Evolutionary conservation across 2,113 vertebrate genomes (phyloP).

Genomic region (Prolemur simus): DNA sequence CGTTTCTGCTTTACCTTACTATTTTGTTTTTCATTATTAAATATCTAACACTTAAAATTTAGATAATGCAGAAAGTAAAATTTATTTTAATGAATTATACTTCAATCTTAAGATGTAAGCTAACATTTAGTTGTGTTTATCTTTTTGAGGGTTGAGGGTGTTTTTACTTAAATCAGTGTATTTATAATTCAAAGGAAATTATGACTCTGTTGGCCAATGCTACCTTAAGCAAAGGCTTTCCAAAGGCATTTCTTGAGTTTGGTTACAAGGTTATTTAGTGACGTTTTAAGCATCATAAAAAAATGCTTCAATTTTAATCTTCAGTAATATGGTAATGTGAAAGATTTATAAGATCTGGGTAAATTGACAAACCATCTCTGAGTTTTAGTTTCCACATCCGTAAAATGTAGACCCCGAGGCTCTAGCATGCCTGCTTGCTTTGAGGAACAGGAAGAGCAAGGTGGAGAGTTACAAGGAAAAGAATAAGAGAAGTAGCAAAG

Average conservation of each 20-base stretch:
- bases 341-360: neutral
- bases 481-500: neutral
- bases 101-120: neutral
- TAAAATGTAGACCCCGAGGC: neutral
- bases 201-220: neutral
- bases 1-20: neutral
- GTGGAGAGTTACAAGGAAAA: neutral
- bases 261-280: neutral
- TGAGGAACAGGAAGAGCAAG: neutral
- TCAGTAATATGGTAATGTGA: neutral
- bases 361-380: neutral
- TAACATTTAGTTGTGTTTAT: neutral
- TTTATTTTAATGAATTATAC: neutral
- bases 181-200: constrained; percentile 11
- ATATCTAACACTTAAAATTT: neutral
- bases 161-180: neutral
- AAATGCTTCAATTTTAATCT: neutral
- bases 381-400: neutral
- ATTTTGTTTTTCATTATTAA: neutral
- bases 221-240: neutral
- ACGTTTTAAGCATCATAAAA: neutral
- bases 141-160: neutral
- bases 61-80: neutral
- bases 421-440: neutral
- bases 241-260: neutral